Evolutionary conservation across 2,113 vertebrate genomes (phyloP).

Genomic region (Alligator mississippiensis): DNA sequence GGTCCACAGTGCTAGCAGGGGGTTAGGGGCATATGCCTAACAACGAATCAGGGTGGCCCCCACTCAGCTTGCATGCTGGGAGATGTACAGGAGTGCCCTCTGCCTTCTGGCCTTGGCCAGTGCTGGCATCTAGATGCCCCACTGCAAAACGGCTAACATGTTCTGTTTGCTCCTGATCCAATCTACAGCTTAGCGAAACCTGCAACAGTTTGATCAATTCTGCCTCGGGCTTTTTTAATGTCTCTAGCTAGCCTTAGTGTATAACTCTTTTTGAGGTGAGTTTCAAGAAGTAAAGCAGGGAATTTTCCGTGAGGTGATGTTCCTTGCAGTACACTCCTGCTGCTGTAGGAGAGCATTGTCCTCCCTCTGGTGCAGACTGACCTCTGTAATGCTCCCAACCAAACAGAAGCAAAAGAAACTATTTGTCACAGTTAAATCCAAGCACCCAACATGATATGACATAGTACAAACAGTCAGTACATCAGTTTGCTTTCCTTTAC

Average conservation of each 20-base stretch:
- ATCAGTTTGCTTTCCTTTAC: constrained; percentile 44
- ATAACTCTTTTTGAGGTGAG: constrained; percentile 54
- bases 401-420: constrained; percentile 58
- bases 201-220: too few relatives aligned
- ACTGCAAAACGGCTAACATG: too few relatives aligned
- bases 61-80: too few relatives aligned
- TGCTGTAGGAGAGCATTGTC: constrained; percentile 47
- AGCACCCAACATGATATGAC: constrained; percentile 34
- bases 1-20: too few relatives aligned
- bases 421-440: constrained; percentile 60
- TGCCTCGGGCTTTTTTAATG: too few relatives aligned
- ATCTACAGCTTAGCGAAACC: too few relatives aligned
- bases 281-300: constrained; percentile 50
- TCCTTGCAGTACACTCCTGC: constrained; percentile 53
- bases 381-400: constrained; percentile 43
- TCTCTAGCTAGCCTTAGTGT: not conserved
- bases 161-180: too few relatives aligned
- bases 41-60: too few relatives aligned
- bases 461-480: constrained; percentile 22
- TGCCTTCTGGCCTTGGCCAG: too few relatives aligned
- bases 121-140: too few relatives aligned
- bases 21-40: too few relatives aligned
- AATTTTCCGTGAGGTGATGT: constrained; percentile 55
- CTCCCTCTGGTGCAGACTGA: constrained; percentile 37
- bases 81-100: too few relatives aligned